Percentiles rank a stretch among this genome's conserved stretches.
These are phyloP conservation scores for Pantelozetes paolii DNA, from an alignment of 2,888 invertebrate genomes.

Conservation along the genomic window DNA sequence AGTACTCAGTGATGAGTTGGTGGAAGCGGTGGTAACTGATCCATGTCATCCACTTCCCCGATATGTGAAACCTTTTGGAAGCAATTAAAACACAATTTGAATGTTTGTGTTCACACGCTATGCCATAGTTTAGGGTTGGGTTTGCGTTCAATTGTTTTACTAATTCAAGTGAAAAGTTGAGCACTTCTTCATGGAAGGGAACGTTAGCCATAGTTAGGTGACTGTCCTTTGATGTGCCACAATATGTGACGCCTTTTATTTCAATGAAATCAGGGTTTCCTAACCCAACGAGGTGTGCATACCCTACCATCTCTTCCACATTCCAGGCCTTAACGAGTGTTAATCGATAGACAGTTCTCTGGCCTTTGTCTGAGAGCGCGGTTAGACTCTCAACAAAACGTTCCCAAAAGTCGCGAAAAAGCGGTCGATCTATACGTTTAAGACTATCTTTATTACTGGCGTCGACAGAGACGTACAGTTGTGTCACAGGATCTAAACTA, in stretches of 20 bases:
- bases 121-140: slow-evolving; percentile 54
- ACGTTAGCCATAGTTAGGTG: slow-evolving; percentile 60
- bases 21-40: slow-evolving; percentile 60
- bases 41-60: slow-evolving; percentile 60
- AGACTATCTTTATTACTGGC: slow-evolving; percentile 59
- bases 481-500: slow-evolving; percentile 57
- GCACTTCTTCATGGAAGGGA: slow-evolving; percentile 61
- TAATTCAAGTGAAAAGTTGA: slow-evolving; percentile 56
- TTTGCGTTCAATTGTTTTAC: slow-evolving; percentile 48
- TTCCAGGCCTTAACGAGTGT: slow-evolving; percentile 61
- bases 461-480: slow-evolving; percentile 61
- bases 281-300: slow-evolving; percentile 57
- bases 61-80: slow-evolving; percentile 56
- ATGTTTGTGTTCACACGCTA: slow-evolving; percentile 61
- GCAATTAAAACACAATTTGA: slow-evolving; percentile 60
- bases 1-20: slow-evolving; percentile 53
- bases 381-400: slow-evolving; percentile 57
- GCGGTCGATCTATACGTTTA: slow-evolving; percentile 60
- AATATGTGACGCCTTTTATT: slow-evolving; percentile 61
- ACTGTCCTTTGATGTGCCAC: slow-evolving; percentile 57
- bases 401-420: slow-evolving; percentile 61
- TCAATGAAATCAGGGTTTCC: slow-evolving; percentile 61
- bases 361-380: slow-evolving; percentile 57
- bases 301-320: slow-evolving; percentile 58
- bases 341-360: slow-evolving; percentile 60